phyloP scores from a whole-genome alignment of 1,140 invertebrate species.

The Caenorhabditis briggsae region DNA sequence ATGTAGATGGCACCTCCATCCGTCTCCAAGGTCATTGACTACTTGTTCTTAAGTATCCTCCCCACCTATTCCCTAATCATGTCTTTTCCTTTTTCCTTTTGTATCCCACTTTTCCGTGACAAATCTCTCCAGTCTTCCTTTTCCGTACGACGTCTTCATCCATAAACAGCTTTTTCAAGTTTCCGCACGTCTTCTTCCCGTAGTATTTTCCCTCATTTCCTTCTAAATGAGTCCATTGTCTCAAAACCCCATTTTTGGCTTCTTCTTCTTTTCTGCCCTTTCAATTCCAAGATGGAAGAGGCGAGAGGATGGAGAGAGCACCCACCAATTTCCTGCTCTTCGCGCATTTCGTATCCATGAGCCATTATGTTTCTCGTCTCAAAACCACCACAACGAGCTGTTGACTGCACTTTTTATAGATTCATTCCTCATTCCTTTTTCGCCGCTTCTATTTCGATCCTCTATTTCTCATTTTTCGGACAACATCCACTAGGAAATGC shows the following conservation, averaged over 20 bases:
- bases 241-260: slow-evolving; percentile 4
- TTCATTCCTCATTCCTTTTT: neutral
- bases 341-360: slow-evolving; percentile 53
- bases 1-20: slow-evolving; percentile 25
- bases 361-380: slow-evolving; percentile 15
- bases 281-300: neutral
- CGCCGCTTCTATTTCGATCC: no score
- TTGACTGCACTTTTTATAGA: slow-evolving; percentile 30
- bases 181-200: slow-evolving; percentile 35
- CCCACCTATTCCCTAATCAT: slow-evolving; percentile 23
- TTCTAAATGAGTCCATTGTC: slow-evolving; percentile 48
- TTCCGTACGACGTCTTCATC: slow-evolving; percentile 49
- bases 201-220: slow-evolving; percentile 18
- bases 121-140: neutral
- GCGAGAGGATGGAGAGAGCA: neutral
- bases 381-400: neutral
- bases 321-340: slow-evolving; percentile 38
- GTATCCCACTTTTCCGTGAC: slow-evolving; percentile 24
- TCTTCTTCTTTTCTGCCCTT: neutral
- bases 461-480: slow-evolving; percentile 17
- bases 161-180: slow-evolving; percentile 47
- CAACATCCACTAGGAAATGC: slow-evolving; percentile 53
- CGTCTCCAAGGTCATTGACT: slow-evolving; percentile 34
- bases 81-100: slow-evolving; percentile 4
- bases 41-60: neutral